These are phyloP conservation scores for Anolis apletophallus DNA, from an alignment of 2,797 vertebrate genomes.

Conservation along the genomic window DNA sequence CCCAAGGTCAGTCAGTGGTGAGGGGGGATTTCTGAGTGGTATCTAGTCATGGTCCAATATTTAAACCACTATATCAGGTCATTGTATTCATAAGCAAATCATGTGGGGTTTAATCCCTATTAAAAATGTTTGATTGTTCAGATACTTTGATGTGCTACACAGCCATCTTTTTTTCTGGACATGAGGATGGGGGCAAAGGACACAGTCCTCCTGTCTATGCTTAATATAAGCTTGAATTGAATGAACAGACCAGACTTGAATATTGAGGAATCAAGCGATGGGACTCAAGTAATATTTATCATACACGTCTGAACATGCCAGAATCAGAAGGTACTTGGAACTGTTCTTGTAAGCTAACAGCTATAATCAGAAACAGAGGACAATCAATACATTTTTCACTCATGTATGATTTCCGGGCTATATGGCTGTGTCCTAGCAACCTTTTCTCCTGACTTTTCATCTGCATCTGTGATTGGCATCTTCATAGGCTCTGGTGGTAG, in stretches of 20 bases:
- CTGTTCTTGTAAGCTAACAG: neutral
- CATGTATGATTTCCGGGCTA: too few relatives aligned
- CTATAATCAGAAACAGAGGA: neutral
- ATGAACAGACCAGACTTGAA: neutral
- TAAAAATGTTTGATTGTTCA: neutral
- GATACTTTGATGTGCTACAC: too few relatives aligned
- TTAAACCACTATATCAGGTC: too few relatives aligned
- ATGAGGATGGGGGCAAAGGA: neutral
- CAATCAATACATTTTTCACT: neutral
- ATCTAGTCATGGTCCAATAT: too few relatives aligned
- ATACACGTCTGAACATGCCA: neutral
- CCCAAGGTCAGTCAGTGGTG: too few relatives aligned
- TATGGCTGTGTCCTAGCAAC: too few relatives aligned
- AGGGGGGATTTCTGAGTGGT: too few relatives aligned
- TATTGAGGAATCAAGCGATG: neutral
- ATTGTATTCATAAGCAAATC: neutral
- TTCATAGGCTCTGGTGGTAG: too few relatives aligned
- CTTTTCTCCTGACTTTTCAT: too few relatives aligned
- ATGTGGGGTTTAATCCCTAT: neutral
- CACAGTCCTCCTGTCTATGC: too few relatives aligned
- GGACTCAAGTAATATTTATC: neutral
- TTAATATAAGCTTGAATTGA: neutral
- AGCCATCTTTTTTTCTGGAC: neutral
- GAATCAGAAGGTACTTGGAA: neutral
- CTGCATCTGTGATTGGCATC: too few relatives aligned